Base-by-base conservation (phyloP, 2,113 vertebrate species). In the Pitta sordida region DNA sequence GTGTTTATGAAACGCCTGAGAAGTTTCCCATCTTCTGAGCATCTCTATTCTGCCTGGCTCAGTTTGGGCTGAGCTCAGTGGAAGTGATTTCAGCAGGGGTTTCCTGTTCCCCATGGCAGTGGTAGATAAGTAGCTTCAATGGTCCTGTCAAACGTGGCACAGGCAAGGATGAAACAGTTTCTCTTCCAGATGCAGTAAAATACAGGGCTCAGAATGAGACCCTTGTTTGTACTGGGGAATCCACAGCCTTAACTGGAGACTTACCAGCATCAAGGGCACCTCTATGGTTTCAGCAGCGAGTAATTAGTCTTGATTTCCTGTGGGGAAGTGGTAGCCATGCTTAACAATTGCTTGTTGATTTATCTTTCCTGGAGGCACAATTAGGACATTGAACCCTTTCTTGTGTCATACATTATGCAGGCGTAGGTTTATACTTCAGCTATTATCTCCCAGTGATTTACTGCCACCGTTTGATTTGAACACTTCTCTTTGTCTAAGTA, bases 401-500 rank as follows among this genome's bases (percentile, higher is more conserved):
- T 87, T 32, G 30, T 27, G 55, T 79, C 62, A 7, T 63, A 29
- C 84, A 71, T 69, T 93, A 88, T 69, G 79, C 83, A 91, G 76
- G 88, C 53, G 16, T 88, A 76, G 59, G 17, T 30, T 92, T 73
- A 86, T 64, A 36, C 78, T 80, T 77, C 73, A 34, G 62, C 84
- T 22, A 84, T 90, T 93, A 71, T 96, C 95, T 95, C 80, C 10
- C 29, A 27, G 10, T 52, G 90, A 86, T 87, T 86, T 89, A 46
- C 91, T 83, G 64, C 60, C 37, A 46, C 78, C 10, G 30, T 69
- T 96, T 95, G 88, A 94, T 96, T 96, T 68, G 97, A 96, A 96
- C 90, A 91, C 91, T 94, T 94, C 96, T 88, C 94, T 71, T 97
- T 92, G 96, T 96, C 88, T 95, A 87, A 96, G 97, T 98, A 99